Base-by-base conservation (phyloP, 2,113 vertebrate species). In the Vulpes ferrilata region DNA sequence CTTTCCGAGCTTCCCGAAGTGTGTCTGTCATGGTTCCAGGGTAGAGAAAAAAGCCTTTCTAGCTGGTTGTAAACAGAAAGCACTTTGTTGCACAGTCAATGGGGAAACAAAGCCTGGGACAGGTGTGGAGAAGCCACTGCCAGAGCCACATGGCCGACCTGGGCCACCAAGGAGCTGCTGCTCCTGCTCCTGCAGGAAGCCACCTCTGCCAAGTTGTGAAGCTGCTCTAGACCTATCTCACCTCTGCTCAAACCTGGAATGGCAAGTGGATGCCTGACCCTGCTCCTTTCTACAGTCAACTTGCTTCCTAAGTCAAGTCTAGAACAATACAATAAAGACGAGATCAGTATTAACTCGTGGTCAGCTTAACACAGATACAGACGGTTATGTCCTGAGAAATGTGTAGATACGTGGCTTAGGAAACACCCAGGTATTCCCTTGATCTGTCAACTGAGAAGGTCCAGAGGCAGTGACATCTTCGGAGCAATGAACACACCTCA, bases 11-110 rank as follows among this genome's bases (percentile, higher is more conserved):
- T 20, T 43, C 55, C 55, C 59, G 19, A 65, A 32, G 30, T 11
- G 6, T n/a, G 3, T 57, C 35, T 74, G 64, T 57, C n/a, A 16
- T 27, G 11, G 35, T 19, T 69, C 35, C 32, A 9, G 22, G 8
- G 30, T 57, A 87, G 65, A 91, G 65, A 90, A 65, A 71, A 90
- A 80, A 90, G 22, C n/a, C 55, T 71, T 93, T 82, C 80, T 17
- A 43, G 80, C 25, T 62, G n/a, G 15, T 3, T 78, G 53, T 48
- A 35, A 86, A 82, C 59, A 53, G 74, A 64, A 85, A 48, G 38
- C 62, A 11, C 43, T 71, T 64, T 51, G 71, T 48, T 53, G 23
- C 19, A 4, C 74, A 16, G 74, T 51, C 25, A 9, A n/a, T 0
- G 15, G 11, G 17, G 59, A 62, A 62, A 86, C 1, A 64, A 67